phyloP scores from a whole-genome alignment of 2,797 vertebrate species.

The Lepus townsendii region DNA sequence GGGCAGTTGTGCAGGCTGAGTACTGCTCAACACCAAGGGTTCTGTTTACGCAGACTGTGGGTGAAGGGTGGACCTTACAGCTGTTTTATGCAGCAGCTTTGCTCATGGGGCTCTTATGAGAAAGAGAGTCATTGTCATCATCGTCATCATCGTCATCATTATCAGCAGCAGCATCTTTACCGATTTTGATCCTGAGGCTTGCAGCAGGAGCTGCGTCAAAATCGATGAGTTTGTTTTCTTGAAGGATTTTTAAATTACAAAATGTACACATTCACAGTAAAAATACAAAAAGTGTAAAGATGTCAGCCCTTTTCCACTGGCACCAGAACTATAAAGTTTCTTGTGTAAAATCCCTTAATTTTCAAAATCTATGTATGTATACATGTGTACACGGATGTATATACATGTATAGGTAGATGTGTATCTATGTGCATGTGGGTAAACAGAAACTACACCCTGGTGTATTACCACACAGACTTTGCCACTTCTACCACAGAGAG shows the following conservation, averaged over 20 bases:
- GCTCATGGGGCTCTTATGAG: background rate
- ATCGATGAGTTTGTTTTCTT: conserved; percentile 46
- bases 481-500: background rate
- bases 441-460: background rate
- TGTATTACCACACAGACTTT: background rate
- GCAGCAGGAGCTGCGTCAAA: background rate
- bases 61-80: background rate
- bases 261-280: background rate
- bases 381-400: background rate
- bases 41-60: background rate
- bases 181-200: background rate
- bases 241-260: background rate
- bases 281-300: background rate
- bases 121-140: background rate
- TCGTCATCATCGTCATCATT: background rate
- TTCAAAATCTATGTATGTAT: accelerated
- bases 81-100: background rate
- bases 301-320: background rate
- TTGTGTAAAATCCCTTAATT: background rate
- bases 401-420: background rate
- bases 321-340: conserved; percentile 35
- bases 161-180: no score
- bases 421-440: background rate
- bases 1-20: background rate
- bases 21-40: background rate